Evolutionary conservation across 2,113 vertebrate species (phyloP).

Genomic region (Chrysemys picta): DNA sequence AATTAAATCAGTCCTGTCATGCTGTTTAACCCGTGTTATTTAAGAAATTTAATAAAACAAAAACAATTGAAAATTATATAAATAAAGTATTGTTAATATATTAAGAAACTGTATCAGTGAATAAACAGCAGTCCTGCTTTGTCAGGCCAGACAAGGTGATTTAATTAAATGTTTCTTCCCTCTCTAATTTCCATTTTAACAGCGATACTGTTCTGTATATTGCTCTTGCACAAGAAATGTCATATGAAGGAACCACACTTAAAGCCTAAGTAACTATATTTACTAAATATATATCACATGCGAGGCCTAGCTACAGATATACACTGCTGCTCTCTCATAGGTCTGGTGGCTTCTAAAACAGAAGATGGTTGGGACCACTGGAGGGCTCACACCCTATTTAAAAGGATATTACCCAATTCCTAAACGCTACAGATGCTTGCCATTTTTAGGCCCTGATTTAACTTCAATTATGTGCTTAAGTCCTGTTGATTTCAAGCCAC

Average conservation of each 20-base stretch:
- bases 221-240: not conserved
- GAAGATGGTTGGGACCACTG: accelerated
- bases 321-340: not conserved
- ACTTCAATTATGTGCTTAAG: not conserved
- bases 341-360: not conserved
- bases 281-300: not conserved
- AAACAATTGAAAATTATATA: not conserved
- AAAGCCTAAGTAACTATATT: not conserved
- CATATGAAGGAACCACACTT: accelerated
- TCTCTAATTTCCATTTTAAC: too few relatives aligned
- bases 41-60: not conserved
- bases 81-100: not conserved
- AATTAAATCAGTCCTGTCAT: not conserved
- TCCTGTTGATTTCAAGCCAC: not conserved
- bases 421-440: not conserved
- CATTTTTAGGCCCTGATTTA: not conserved
- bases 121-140: not conserved
- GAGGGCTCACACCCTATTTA: not conserved
- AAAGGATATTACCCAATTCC: not conserved
- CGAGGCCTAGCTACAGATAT: not conserved
- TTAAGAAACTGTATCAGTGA: not conserved
- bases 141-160: not conserved
- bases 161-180: not conserved
- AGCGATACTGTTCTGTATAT: too few relatives aligned
- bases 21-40: not conserved